Base-by-base conservation (phyloP, 2,113 vertebrate species). In the Stigmatopora nigra region DNA sequence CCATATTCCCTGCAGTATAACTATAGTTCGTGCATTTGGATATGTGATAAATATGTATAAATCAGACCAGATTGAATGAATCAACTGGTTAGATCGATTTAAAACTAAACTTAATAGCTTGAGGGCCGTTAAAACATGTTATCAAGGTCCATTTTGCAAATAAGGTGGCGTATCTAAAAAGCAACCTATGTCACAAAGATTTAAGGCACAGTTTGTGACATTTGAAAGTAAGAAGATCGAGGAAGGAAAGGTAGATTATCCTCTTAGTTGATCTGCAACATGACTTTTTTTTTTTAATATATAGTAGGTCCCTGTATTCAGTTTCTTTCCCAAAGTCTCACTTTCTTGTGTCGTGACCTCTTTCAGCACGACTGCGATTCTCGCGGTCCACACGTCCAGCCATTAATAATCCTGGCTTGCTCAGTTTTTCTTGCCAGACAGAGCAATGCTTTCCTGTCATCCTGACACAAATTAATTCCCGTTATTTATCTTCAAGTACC, bases 401-500 rank as follows among this genome's bases (percentile, higher is more conserved):
- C 82, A 85, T 88, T 84, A 89, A 85, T 82, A 89, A 87, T 71
- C 61, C 49, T 65, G 14, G 56, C 61, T 69, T 83, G 87, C 74
- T 38, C 82, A 82, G 79, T 87, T 89, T 86, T 89, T 82, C 9
- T 68, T 70, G 84, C 84, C 80, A 68, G 81, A 80, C 83, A 83
- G 82, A 84, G 80, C 83, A 78, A 77, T 56, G 75, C 65, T 83
- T 87, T 86, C 66, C 81, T 87, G 80, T 85, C 80, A 79, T 67
- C 81, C 75, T 81, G 85, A 84, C 86, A 87, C 85, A 89, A 88
- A 89, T 89, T 86, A 87, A 91, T 89, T 83, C 86, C 82, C 78
- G 70, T 84, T 76, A 87, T 87, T 87, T 89, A 81, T 89, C 88
- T 89, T 78, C 78, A 76, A 77, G 81, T 71, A 80, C 74, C 79